These are phyloP conservation scores for Disparrhopalites patrizii DNA, from an alignment of 2,888 invertebrate species.

Conservation along the genomic window DNA sequence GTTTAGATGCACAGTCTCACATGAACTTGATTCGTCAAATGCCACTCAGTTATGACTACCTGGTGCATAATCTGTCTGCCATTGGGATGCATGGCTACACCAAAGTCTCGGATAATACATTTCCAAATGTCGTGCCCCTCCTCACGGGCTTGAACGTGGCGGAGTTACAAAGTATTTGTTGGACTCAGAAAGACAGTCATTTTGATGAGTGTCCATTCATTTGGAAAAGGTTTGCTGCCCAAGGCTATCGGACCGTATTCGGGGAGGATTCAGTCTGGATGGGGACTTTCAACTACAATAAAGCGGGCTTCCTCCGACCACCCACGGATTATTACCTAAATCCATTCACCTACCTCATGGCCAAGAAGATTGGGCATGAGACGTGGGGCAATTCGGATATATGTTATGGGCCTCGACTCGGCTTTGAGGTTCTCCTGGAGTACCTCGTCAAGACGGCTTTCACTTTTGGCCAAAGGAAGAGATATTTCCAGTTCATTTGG, in stretches of 20 bases:
- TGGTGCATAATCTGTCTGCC: conserved; percentile 49
- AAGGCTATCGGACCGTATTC: conserved; percentile 71
- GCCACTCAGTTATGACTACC: conserved; percentile 49
- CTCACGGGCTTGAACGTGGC: conserved; percentile 50
- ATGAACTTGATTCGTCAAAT: conserved; percentile 51
- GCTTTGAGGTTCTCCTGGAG: conserved; percentile 66
- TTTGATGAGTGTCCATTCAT: conserved; percentile 78
- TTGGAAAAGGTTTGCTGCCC: conserved; percentile 72
- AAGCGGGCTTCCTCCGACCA: conserved; percentile 68
- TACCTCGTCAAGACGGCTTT: conserved; percentile 65
- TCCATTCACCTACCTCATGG: conserved; percentile 27
- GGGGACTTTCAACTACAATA: conserved; percentile 75
- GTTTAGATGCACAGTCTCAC: conserved; percentile 51
- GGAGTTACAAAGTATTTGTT: conserved; percentile 49
- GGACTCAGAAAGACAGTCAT: conserved; percentile 57
- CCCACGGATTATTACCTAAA: conserved; percentile 79
- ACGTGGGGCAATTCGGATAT: conserved; percentile 62
- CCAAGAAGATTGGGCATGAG: conserved; percentile 59
- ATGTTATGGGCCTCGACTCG: conserved; percentile 67
- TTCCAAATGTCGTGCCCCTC: conserved; percentile 60
- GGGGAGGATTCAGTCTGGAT: conserved; percentile 78
- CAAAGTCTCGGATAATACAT: conserved; percentile 76
- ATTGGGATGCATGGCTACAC: conserved; percentile 50
- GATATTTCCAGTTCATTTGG: conserved; percentile 81
- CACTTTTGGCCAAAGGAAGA: conserved; percentile 56